Evolutionary conservation across 1,140 invertebrate species (phyloP).

Genomic region (Drosophila repleta): DNA sequence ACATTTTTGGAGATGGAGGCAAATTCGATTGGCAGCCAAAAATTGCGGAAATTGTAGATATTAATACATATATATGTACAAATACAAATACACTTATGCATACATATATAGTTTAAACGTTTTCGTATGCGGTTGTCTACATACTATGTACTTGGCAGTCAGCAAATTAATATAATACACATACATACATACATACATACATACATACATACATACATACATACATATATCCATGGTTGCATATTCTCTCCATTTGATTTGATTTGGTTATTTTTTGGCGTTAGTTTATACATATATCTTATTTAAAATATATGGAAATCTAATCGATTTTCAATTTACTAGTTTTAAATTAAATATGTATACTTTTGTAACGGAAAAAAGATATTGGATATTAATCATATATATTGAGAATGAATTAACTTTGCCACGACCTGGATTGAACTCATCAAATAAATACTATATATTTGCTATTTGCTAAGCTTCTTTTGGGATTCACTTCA

Average conservation of each 20-base stretch:
- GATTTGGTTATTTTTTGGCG: no score
- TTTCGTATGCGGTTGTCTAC: not conserved
- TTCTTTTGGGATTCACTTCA: no score
- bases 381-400: not conserved
- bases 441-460: not conserved
- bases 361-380: not conserved
- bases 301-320: not conserved
- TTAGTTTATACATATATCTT: not conserved
- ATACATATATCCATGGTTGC: not conserved
- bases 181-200: no score
- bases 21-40: slow-evolving; percentile 23
- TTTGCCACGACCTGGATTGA: no score
- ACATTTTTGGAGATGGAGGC: slow-evolving; percentile 14
- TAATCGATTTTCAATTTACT: not conserved
- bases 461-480: no score
- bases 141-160: not conserved
- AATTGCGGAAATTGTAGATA: not conserved
- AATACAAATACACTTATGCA: not conserved
- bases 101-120: not conserved
- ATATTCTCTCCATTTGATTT: not conserved
- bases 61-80: not conserved
- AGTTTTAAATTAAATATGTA: not conserved
- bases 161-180: no score
- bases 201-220: not conserved
- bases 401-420: not conserved